Evolutionary conservation across 2,888 invertebrate species (phyloP).

Genomic region (Strigamia maritima): DNA sequence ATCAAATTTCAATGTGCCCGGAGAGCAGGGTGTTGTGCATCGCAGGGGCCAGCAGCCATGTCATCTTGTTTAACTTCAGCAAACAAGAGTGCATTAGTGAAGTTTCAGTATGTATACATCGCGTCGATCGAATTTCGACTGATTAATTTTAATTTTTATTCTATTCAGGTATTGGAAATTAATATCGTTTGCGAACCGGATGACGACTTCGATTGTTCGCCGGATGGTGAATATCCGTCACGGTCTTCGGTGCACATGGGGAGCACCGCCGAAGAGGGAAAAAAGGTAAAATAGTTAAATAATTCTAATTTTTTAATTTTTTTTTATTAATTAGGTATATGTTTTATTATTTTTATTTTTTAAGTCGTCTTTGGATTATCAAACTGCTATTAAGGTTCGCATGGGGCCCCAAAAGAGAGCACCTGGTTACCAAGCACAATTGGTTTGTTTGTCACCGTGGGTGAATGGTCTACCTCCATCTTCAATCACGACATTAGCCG

Average conservation of each 20-base stretch:
- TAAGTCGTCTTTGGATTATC: slow-evolving; percentile 49
- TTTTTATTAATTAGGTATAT: no score
- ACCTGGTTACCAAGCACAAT: slow-evolving; percentile 94
- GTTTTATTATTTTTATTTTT: slow-evolving; percentile 18
- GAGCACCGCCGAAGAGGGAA: slow-evolving; percentile 51
- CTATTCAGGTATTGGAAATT: slow-evolving; percentile 72
- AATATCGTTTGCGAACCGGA: slow-evolving; percentile 76
- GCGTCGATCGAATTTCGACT: slow-evolving; percentile 36
- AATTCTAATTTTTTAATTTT: background rate
- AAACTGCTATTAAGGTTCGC: slow-evolving; percentile 64
- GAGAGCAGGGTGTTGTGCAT: slow-evolving; percentile 87
- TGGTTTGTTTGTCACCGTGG: slow-evolving; percentile 88
- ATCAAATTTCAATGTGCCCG: slow-evolving; percentile 84
- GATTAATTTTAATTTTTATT: slow-evolving; percentile 37
- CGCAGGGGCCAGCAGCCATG: slow-evolving; percentile 88
- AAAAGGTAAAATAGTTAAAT: slow-evolving; percentile 29
- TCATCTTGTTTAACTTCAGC: slow-evolving; percentile 91
- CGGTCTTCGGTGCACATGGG: slow-evolving; percentile 53
- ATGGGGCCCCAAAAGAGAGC: slow-evolving; percentile 77
- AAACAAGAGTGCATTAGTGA: slow-evolving; percentile 83
- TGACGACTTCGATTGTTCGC: slow-evolving; percentile 56
- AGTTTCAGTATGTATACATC: slow-evolving; percentile 62
- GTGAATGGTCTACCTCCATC: slow-evolving; percentile 73
- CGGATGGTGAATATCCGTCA: slow-evolving; percentile 68
- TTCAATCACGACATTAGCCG: slow-evolving; percentile 80